Evolutionary conservation across 2,113 vertebrate species (phyloP), one percentile per base, ranked within the genome.

Genomic region (Sylvia atricapilla): DNA sequence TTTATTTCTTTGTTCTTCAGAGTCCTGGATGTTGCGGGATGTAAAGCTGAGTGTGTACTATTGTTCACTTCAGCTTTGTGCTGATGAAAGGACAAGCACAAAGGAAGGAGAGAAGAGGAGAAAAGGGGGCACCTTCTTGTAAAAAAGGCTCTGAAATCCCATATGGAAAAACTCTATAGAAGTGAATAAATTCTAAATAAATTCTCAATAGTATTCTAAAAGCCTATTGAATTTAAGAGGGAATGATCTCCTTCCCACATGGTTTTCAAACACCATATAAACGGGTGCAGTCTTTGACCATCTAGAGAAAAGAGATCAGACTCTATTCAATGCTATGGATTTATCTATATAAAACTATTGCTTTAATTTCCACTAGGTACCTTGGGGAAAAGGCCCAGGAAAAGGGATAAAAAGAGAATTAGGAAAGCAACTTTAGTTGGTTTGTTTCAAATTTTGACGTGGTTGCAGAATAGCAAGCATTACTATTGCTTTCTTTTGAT

Each of bases 31-130:
- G 55, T 84, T 93, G 72, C 1, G 0, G 81, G 75, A 76, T 80
- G 81, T 79, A 95, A 95, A 93, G 75, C 74, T 1, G 13, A 87
- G 58, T 62, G 50, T 90, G 52, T 69, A 85, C 46, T 87, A 89
- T 95, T 96, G 91, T 95, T 95, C 94, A 44, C 67, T 93, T 85
- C 33, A 87, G 81, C 95, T 95, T 95, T 95, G 89, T 94, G 78
- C 67, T 77, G 43, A 81, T 95, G 87, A 95, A 96, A 96, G 88
- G 66, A 25, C 46, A 87, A n/a, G 46, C 49, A 94, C 91, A 97
- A 93, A 93, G 53, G 62, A 95, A 44, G 31, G 49, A 87, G 47
- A 87, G 60, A 47, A 94, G 47, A 87, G n/a, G 31, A 96, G 86
- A 94, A 79, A 95, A 85, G 74, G 86, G 86, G 55, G 66, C 81